Base-by-base conservation (phyloP, 2,888 invertebrate species). In the Spodoptera exigua region DNA sequence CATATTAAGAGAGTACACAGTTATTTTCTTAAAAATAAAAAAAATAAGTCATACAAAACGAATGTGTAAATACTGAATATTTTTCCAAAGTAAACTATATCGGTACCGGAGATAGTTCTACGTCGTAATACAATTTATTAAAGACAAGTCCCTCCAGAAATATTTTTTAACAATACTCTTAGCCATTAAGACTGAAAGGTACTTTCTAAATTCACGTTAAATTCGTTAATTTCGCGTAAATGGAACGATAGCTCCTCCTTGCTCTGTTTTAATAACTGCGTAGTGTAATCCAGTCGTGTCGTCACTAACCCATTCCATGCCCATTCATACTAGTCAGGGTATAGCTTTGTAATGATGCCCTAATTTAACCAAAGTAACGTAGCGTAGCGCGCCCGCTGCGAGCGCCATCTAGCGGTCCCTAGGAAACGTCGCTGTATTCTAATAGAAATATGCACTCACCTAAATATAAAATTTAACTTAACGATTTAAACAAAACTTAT, bases 171-270 rank as follows among this genome's bases (percentile, higher is more conserved):
- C 87, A 89, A 88, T 90, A 90, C 85, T 90, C 83, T 87, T 93
- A 92, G 92, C 88, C 83, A 82, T 86, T 92, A 93, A 93, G 93
- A 93, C 93, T 93, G 91, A 92, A 89, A 83, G 85, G 85, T 89
- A 86, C 84, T 85, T 79, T 83, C 80, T 81, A 85, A 88, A 87
- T 80, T 86, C 78, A 81, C 70, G 79, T 74, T 75, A 76, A 61
- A 79, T 76, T 74, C 48, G 61, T 79, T 81, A 62, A 65, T 81
- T 79, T 79, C 71, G 60, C 76, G 57, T 79, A 74, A 67, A 72
- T 70, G 64, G 78, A 74, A 3, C 27, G 67, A 71, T 61, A 58
- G 59, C 61, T 62, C 39, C 76, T 62, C 63, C 57, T 58, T 77
- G 66, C 72, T 63, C 63, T 74, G 64, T 72, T 66, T n/a, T 70